Base-by-base conservation (phyloP, 2,113 vertebrate genomes). In the Catharus fuscescens region DNA sequence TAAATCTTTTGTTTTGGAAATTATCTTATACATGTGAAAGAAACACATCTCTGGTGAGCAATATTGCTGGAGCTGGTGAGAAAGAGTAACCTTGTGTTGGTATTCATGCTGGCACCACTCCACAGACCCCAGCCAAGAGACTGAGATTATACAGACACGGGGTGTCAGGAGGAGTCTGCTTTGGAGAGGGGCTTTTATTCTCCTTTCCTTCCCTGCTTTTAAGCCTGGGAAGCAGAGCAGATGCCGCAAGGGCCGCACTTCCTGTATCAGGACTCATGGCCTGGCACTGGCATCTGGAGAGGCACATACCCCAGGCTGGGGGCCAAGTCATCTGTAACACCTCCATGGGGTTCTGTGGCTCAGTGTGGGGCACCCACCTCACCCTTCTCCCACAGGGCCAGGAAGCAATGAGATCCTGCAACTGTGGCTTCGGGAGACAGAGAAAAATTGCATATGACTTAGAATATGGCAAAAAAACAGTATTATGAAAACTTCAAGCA, bases 1-100 rank as follows among this genome's bases (percentile, higher is more conserved):
- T 84, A 86, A 40, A 69, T 47, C 9, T 42, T 81, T 91, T 89
- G 40, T 73, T 86, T 79, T 89, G 69, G 86, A 91, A 72, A 53
- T 53, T 45, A 12, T 79, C 40, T 84, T 60, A 64, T 36, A 34
- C 3, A 14, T 6, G 25, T 59, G 42, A 60, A 48, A 70, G 56
- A 56, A 88, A 65, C 45, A 60, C 10, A 21, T 60, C 42, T 80
- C 61, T 92, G 52, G 24, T 71, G 47, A 78, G 21, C 13, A 11
- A 14, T 29, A 21, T 26, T 66, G 77, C 76, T 91, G 54, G 84
- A 59, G 69, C 10, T 8, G 24, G 26, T 31, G 61, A 89, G 73
- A 73, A 71, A 38, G 40, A 71, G 38, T 40, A 91, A 14, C 20
- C 1, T 52, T 70, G 34, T 3, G 1, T 4, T 42, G 60, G 18